Percentiles rank a stretch among this genome's conserved stretches.
These are phyloP conservation scores for Hydropsyche tenuis DNA, from an alignment of 1,140 invertebrate genomes.

Conservation along the genomic window DNA sequence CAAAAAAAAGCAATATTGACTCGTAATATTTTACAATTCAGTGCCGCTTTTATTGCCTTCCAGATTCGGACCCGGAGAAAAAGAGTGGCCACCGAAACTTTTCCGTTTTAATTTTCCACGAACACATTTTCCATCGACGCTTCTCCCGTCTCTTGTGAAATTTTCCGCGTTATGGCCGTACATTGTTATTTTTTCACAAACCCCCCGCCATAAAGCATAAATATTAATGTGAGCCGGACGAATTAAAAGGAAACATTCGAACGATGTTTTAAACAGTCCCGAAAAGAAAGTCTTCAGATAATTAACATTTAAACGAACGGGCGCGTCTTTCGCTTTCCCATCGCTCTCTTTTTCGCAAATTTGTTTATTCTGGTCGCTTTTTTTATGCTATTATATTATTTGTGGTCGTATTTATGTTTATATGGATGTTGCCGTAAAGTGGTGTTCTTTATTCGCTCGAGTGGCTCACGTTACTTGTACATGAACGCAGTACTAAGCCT, in stretches of 20 bases:
- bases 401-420: neutral
- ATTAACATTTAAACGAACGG: no score
- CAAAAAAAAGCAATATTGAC: slow-evolving; percentile 22
- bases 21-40: slow-evolving; percentile 16
- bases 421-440: neutral
- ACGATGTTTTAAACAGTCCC: no score
- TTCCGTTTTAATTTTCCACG: no score
- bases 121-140: no score
- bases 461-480: slow-evolving; percentile 15
- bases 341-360: no score
- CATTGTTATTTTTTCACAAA: neutral
- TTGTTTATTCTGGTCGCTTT: no score
- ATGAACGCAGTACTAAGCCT: neutral
- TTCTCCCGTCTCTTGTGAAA: neutral
- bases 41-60: slow-evolving; percentile 8
- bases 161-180: neutral
- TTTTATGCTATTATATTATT: no score
- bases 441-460: slow-evolving; percentile 19
- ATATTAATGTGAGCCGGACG: neutral
- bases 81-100: no score
- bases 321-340: no score
- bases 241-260: slow-evolving; percentile 13
- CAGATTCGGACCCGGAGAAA: slow-evolving; percentile 11
- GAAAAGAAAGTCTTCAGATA: no score
- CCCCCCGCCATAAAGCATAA: no score